Conservation (phyloP, 2,888 invertebrate species). For the Synanthedon formicaeformis region DNA sequence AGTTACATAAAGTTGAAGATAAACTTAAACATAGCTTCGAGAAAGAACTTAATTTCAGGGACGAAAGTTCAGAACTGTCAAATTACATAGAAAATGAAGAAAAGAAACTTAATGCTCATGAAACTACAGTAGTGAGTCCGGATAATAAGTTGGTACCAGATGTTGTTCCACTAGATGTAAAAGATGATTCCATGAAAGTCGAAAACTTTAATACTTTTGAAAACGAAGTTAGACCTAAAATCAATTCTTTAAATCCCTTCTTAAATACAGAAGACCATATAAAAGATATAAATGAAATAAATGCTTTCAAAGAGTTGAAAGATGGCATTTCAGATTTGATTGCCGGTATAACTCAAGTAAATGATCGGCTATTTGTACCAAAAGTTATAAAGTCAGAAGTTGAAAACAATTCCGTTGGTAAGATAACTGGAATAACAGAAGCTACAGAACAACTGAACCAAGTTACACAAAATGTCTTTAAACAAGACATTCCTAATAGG, state of each 20-base stretch:
- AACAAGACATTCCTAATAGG: constrained; percentile 33
- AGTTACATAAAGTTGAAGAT: constrained; percentile 60
- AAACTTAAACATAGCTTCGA: constrained; percentile 60
- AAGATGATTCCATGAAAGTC: constrained; percentile 36
- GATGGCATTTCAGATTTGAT: constrained; percentile 64
- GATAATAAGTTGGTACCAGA: constrained; percentile 37
- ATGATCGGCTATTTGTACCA: constrained; percentile 52
- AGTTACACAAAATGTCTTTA: constrained; percentile 28
- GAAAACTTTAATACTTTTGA: constrained; percentile 15
- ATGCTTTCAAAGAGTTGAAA: constrained; percentile 62
- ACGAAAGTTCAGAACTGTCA: constrained; percentile 40
- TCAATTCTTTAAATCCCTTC: constrained; percentile 51
- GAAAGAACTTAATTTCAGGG: constrained; percentile 50
- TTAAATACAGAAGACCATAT: constrained; percentile 44
- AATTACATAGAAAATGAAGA: constrained; percentile 21
- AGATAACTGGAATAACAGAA: constrained; percentile 36
- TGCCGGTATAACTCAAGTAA: constrained; percentile 63
- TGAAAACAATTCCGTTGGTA: constrained; percentile 14
- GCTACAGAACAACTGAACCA: constrained; percentile 40
- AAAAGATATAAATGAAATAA: constrained; percentile 56
- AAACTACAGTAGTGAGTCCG: constrained; percentile 29
- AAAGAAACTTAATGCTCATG: constrained; percentile 25
- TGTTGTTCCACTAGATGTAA: constrained; percentile 26
- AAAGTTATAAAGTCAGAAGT: constrained; percentile 25
- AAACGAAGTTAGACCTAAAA: constrained; percentile 17